phyloP scores from a whole-genome alignment of 1,140 invertebrate species.

The Tetragnatha versicolor region DNA sequence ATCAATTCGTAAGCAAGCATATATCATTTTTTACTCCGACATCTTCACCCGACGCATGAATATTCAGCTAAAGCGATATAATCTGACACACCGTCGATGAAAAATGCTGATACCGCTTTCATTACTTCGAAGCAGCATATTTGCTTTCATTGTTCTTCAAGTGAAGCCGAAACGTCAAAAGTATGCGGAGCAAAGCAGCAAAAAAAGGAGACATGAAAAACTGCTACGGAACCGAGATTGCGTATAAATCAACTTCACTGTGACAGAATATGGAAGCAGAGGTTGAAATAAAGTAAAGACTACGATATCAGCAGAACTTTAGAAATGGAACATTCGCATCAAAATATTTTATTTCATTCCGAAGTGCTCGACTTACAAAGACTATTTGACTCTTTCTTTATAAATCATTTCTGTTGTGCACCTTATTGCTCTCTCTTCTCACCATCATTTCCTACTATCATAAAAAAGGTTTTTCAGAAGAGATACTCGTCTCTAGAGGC shows the following conservation, averaged over 20 bases:
- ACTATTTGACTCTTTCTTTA: conserved; percentile 43
- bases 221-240: background rate
- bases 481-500: background rate
- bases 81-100: background rate
- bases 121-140: background rate
- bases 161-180: background rate
- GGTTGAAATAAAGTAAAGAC: conserved; percentile 26
- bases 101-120: background rate
- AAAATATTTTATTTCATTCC: conserved; percentile 43
- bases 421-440: background rate
- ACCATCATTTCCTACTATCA: background rate
- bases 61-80: too few relatives aligned
- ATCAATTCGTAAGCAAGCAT: too few relatives aligned
- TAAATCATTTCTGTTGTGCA: conserved; percentile 20
- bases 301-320: conserved; percentile 3
- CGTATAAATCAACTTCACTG: conserved; percentile 22
- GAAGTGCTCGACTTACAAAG: conserved; percentile 22
- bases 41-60: too few relatives aligned
- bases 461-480: background rate
- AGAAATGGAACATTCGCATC: conserved; percentile 3
- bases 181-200: background rate
- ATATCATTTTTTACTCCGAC: too few relatives aligned
- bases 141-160: background rate
- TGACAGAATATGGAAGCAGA: conserved; percentile 21
- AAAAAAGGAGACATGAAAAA: conserved; percentile 15